Evolutionary conservation across 1,140 invertebrate species (phyloP).

Genomic region (Diorhabda carinulata): DNA sequence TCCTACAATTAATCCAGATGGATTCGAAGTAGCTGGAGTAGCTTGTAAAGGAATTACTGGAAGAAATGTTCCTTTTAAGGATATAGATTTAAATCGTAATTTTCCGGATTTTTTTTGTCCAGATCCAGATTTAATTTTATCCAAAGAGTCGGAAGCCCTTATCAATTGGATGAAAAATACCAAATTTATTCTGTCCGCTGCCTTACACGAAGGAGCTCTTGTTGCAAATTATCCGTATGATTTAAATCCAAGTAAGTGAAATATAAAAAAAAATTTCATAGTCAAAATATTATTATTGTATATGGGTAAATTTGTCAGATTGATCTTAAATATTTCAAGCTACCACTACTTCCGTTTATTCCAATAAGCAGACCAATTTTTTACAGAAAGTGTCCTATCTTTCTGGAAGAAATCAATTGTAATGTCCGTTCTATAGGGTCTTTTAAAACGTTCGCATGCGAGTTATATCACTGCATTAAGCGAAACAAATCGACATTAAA

Average conservation of each 20-base stretch:
- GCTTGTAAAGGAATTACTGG: constrained; percentile 36
- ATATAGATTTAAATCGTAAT: constrained; percentile 49
- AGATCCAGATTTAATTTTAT: constrained; percentile 35
- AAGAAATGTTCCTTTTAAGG: constrained; percentile 45
- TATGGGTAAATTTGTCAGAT: too few species aligned
- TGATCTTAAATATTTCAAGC: too few species aligned
- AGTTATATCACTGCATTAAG: too few species aligned
- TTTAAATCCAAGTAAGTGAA: background rate
- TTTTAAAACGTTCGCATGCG: too few species aligned
- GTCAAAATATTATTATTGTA: too few species aligned
- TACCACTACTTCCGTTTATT: too few species aligned
- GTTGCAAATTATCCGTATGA: constrained; percentile 54
- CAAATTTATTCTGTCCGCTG: constrained; percentile 55
- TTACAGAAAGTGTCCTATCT: too few species aligned
- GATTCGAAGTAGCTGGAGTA: constrained; percentile 44
- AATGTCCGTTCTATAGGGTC: too few species aligned
- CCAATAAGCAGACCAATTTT: too few species aligned
- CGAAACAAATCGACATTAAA: too few species aligned
- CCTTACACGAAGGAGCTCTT: constrained; percentile 56
- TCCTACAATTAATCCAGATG: constrained; percentile 54
- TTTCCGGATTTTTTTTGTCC: constrained; percentile 49
- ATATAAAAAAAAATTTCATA: too few species aligned
- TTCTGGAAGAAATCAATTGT: too few species aligned
- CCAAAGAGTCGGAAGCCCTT: constrained; percentile 48
- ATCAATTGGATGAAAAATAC: constrained; percentile 48